phyloP scores from a whole-genome alignment of 35 echinoderm and acorn worm genomes.

The Apostichopus parvimensis region DNA sequence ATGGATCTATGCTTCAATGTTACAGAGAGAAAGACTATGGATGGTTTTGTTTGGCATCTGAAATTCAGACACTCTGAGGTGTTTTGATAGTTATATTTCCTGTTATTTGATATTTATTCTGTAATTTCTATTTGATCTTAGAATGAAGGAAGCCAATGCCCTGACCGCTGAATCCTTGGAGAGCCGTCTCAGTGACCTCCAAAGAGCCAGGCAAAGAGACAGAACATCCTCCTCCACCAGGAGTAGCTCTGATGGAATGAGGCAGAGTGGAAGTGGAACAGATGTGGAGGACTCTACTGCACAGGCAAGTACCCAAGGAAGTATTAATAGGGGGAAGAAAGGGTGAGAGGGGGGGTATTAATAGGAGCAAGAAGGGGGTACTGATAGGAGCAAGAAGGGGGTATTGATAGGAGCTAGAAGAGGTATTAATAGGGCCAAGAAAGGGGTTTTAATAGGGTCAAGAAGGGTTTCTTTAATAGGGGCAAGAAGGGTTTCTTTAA shows the following conservation, averaged over 20 bases:
- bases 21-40: too few relatives aligned
- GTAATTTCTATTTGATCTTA: not conserved
- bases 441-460: too few relatives aligned
- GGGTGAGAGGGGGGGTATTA: not conserved
- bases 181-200: conserved; percentile 23
- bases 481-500: too few relatives aligned
- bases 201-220: conserved; percentile 32
- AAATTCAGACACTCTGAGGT: too few relatives aligned
- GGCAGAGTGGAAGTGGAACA: conserved; percentile 14
- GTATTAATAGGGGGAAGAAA: not conserved
- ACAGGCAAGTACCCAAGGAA: not conserved
- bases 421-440: not conserved
- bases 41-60: too few relatives aligned
- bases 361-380: not conserved
- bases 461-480: too few relatives aligned
- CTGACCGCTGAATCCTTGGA: conserved; percentile 12
- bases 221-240: not conserved
- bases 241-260: conserved; percentile 14
- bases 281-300: conserved; percentile 10
- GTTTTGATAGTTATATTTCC: too few relatives aligned
- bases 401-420: not conserved
- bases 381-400: not conserved
- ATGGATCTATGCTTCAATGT: too few relatives aligned
- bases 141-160: conserved; percentile 50
- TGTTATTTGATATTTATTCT: too few relatives aligned